phyloP scores from a whole-genome alignment of 2,797 vertebrate genomes.

The Anguilla pacifica region DNA sequence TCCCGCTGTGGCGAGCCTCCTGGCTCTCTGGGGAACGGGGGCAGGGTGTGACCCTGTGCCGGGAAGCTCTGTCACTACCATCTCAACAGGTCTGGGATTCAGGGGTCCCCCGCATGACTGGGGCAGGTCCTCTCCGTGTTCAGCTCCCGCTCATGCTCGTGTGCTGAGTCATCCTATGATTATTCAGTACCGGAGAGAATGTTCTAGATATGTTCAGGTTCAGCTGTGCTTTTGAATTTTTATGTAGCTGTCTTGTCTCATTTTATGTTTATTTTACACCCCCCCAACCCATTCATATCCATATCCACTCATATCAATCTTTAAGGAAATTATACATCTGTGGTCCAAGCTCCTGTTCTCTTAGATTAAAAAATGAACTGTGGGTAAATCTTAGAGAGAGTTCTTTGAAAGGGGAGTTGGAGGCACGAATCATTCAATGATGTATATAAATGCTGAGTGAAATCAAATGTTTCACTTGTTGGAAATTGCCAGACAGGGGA shows the following conservation, averaged over 20 bases:
- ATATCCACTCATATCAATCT: background rate
- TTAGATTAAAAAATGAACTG: background rate
- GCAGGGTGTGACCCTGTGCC: background rate
- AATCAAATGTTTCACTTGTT: background rate
- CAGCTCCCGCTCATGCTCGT: background rate
- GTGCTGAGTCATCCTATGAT: background rate
- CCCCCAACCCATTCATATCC: background rate
- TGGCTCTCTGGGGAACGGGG: background rate
- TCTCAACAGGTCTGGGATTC: conserved; percentile 13
- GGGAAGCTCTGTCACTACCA: background rate
- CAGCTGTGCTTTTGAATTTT: background rate
- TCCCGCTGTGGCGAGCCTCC: background rate
- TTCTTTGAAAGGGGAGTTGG: background rate
- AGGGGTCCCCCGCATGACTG: background rate
- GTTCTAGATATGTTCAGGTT: background rate
- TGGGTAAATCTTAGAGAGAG: background rate
- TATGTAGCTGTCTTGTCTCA: background rate
- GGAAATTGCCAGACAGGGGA: background rate
- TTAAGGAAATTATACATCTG: background rate
- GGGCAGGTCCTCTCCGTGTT: background rate
- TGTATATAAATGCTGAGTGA: background rate
- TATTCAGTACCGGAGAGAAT: background rate
- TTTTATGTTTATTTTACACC: background rate
- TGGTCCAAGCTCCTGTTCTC: background rate
- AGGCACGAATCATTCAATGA: background rate